phyloP scores from a whole-genome alignment of 2,797 vertebrate genomes.

The Micromesistius poutassou region DNA sequence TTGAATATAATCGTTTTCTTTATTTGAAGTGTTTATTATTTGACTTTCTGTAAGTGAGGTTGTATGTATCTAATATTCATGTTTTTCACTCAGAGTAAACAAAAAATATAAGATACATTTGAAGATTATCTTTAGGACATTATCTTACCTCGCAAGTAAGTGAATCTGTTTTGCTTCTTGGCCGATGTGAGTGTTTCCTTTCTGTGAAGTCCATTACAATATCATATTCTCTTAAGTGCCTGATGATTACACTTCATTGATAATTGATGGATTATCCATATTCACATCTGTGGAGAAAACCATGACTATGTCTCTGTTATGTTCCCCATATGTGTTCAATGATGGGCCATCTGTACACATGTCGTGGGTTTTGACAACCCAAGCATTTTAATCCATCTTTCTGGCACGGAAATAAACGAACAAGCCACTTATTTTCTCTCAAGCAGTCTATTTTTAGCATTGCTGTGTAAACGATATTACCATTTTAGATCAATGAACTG shows the following conservation, averaged over 20 bases:
- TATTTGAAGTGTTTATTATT: neutral
- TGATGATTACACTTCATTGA: neutral
- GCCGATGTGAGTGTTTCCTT: neutral
- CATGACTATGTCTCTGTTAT: too few relatives aligned
- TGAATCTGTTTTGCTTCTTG: neutral
- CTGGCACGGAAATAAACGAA: neutral
- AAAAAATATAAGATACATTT: neutral
- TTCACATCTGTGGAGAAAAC: neutral
- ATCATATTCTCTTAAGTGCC: neutral
- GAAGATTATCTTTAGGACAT: neutral
- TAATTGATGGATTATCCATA: neutral
- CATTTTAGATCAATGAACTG: neutral
- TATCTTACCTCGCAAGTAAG: neutral
- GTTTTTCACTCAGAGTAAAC: neutral
- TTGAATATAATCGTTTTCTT: conserved; percentile 8
- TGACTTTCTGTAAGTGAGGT: neutral
- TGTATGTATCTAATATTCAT: neutral
- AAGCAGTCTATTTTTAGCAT: neutral
- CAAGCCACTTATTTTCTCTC: neutral
- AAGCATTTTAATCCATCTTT: neutral
- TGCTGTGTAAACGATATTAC: neutral
- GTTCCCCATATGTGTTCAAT: neutral
- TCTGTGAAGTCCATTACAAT: neutral
- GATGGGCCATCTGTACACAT: neutral
- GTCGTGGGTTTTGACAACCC: neutral